Evolutionary conservation across 2,113 vertebrate species (phyloP).

Genomic region (Otis tarda): DNA sequence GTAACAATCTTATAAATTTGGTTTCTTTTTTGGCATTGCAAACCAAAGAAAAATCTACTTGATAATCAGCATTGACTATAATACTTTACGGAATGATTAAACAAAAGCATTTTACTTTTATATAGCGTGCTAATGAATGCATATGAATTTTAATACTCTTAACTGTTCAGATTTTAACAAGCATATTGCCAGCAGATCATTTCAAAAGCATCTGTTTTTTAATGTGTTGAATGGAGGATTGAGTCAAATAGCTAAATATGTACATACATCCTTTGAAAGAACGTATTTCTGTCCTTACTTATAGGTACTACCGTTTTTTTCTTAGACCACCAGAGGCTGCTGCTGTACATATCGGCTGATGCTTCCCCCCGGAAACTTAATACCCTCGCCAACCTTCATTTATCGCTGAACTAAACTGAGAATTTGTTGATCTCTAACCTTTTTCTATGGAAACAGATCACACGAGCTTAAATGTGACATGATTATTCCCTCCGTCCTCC

Average conservation of each 20-base stretch:
- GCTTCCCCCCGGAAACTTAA: conserved; percentile 37
- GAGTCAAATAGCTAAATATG: conserved; percentile 77
- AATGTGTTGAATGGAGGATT: conserved; percentile 67
- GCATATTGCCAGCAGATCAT: conserved; percentile 72
- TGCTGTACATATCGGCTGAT: conserved; percentile 62
- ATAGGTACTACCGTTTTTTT: conserved; percentile 54
- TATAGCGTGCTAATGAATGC: conserved; percentile 77
- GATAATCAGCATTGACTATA: conserved; percentile 67
- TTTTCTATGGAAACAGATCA: not conserved
- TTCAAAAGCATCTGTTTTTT: conserved; percentile 76
- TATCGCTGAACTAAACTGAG: conserved; percentile 7
- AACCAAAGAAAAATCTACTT: conserved; percentile 60
- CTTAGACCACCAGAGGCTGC: conserved; percentile 76
- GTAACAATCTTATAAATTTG: conserved; percentile 75
- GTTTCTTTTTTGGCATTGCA: conserved; percentile 62
- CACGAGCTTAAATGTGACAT: not conserved
- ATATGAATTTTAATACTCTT: conserved; percentile 77
- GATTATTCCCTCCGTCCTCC: not conserved
- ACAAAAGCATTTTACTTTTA: conserved; percentile 76
- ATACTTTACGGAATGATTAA: conserved; percentile 70
- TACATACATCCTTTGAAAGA: conserved; percentile 69
- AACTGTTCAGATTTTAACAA: conserved; percentile 76
- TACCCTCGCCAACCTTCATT: conserved; percentile 5
- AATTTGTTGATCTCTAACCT: conserved; percentile 33
- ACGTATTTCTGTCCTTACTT: conserved; percentile 52